phyloP scores from a whole-genome alignment of 2,888 invertebrate genomes.

The Disparrhopalites patrizii region DNA sequence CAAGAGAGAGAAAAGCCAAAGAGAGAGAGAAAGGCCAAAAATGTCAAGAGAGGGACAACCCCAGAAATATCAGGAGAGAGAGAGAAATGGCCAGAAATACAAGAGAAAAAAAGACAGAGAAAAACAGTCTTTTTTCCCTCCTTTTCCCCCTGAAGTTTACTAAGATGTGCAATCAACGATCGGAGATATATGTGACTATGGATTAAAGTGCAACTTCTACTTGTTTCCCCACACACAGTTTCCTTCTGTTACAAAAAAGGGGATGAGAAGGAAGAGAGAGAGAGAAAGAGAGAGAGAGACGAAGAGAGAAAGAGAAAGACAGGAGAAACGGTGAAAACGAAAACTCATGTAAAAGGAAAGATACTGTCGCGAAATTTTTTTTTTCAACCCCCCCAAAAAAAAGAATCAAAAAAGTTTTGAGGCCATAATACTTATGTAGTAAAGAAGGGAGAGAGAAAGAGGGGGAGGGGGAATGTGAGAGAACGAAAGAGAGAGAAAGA shows the following conservation, averaged over 20 bases:
- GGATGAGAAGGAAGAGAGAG: not conserved
- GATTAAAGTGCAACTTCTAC: conserved; percentile 6
- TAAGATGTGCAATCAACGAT: conserved; percentile 1
- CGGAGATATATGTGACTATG: not conserved
- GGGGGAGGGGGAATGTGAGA: not conserved
- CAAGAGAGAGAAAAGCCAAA: not conserved
- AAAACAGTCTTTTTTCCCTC: no score
- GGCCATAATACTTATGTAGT: not conserved
- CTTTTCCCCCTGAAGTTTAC: not conserved
- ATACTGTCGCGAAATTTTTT: not conserved
- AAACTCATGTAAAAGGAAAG: not conserved
- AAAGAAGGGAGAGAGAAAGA: not conserved
- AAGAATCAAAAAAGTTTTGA: conserved; percentile 7
- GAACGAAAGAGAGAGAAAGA: no score
- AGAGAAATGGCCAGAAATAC: no score
- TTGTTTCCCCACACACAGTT: no score
- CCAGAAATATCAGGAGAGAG: no score
- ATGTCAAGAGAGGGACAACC: not conserved
- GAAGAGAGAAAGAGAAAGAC: no score
- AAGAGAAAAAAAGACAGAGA: no score
- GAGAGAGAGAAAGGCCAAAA: not conserved
- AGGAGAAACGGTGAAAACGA: not conserved
- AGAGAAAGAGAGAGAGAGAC: no score
- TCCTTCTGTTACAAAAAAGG: not conserved
- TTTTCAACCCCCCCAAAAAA: not conserved